Evolutionary conservation across 2,113 vertebrate genomes (phyloP), one percentile per base, ranked within the genome.

Genomic region (Rhipidura dahli): DNA sequence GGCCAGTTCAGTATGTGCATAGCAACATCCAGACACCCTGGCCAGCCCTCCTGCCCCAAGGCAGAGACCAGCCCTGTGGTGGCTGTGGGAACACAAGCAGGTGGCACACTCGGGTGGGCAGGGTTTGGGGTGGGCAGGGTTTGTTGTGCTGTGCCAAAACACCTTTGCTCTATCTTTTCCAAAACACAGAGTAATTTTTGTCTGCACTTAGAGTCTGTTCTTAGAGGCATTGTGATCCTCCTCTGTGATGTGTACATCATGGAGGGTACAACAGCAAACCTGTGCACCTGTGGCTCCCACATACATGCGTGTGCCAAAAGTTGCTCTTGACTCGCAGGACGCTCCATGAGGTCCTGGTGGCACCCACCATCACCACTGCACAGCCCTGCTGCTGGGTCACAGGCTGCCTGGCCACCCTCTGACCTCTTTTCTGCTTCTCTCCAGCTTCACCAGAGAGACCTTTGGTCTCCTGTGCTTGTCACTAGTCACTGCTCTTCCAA

Each of bases 1-100:
- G 70, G 39, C 60, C 33, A 11, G 65, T 53, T 16, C 0, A 0
- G 40, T 30, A 8, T 7, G 13, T 35, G 19, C 35, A 40, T 1
- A 0, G 59, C 35, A 72, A 57, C 63, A 59, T 5, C 37, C 0
- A 1, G 45, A 13, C 75, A 39, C 15, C 44, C 37, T 0, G 0
- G 37, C 15, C 65, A 75, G 54, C 60, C 33, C n/a, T 72, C 21
- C 23, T 5, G 11, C 30, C 13, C n/a, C 20, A 13, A 33, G 45
- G 49, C 13, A 26, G 31, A 86, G 57, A 30, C 2, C 1, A 65
- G 30, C 24, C 61, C 60, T 75, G 35, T 3, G 2, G 44, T 42
- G 81, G 39, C 39, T 57, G 33, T 1, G 4, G 45, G 91, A 40
- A 21, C 60, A 40, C 1, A 0, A 31, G 16, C 51, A 82, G 64